Evolutionary conservation across 2,797 vertebrate genomes (phyloP).

Genomic region (Helicolenus hilgendorfi): DNA sequence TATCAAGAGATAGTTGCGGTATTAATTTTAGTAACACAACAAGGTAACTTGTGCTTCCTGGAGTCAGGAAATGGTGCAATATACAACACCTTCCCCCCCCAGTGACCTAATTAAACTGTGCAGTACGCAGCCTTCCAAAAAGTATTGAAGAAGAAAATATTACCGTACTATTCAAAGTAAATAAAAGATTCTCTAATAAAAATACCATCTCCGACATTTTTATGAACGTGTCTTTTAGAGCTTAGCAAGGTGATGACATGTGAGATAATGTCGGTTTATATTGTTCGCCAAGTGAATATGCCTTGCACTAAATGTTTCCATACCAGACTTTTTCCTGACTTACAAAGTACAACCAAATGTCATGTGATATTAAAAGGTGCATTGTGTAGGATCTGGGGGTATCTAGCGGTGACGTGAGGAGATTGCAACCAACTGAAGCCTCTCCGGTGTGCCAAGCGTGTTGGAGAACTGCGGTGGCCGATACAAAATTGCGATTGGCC

Average conservation of each 20-base stretch:
- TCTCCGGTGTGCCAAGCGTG: too few relatives aligned
- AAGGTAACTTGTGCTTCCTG: background rate
- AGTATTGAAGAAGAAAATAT: background rate
- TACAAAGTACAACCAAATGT: background rate
- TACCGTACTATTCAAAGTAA: background rate
- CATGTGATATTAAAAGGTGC: background rate
- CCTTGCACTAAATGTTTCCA: background rate
- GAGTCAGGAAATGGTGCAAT: slow-evolving; percentile 4
- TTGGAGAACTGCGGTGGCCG: too few relatives aligned
- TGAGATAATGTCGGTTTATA: background rate
- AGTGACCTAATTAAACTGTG: background rate
- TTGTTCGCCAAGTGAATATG: background rate
- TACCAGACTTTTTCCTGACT: background rate
- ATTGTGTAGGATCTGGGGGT: background rate
- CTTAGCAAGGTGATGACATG: background rate
- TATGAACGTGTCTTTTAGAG: background rate
- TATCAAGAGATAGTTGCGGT: background rate
- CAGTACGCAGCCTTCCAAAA: background rate
- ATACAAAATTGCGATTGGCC: background rate
- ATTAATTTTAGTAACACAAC: background rate
- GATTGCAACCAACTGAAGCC: background rate
- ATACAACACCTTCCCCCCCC: background rate
- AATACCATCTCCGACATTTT: background rate
- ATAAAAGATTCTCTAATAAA: background rate
- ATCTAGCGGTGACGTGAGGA: background rate